Conservation (phyloP, 2,113 vertebrate genomes). For the Lophotis ruficrista region DNA sequence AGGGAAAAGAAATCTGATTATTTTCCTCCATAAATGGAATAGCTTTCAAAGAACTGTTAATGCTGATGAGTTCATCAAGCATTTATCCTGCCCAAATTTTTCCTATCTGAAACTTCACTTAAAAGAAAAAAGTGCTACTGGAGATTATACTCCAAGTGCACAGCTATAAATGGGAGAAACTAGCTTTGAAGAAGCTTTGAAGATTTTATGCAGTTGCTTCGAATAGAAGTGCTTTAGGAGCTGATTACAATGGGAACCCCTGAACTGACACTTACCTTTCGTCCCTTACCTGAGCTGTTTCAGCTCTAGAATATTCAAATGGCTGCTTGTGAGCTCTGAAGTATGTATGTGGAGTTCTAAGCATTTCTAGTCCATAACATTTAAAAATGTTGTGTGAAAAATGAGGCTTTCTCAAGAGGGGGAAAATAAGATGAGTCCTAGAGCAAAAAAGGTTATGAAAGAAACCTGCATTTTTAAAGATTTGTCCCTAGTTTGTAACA, state of each 20-base stretch:
- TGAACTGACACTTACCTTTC: neutral
- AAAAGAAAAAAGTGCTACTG: neutral
- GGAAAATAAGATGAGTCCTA: neutral
- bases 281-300: neutral
- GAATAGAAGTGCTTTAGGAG: neutral
- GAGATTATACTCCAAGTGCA: neutral
- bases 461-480: neutral
- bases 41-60: neutral
- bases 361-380: neutral
- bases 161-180: neutral
- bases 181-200: neutral
- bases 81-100: neutral
- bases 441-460: neutral
- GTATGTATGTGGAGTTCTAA: neutral
- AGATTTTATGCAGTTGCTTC: neutral
- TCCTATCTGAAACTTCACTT: neutral
- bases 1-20: neutral
- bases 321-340: neutral
- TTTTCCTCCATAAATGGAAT: neutral
- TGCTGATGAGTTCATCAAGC: neutral
- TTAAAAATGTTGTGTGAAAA: neutral
- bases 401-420: neutral
- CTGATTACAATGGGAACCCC: neutral
- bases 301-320: neutral
- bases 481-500: neutral